Conservation (phyloP, 2,113 vertebrate genomes). For the Sphaerodactylus townsendi region DNA sequence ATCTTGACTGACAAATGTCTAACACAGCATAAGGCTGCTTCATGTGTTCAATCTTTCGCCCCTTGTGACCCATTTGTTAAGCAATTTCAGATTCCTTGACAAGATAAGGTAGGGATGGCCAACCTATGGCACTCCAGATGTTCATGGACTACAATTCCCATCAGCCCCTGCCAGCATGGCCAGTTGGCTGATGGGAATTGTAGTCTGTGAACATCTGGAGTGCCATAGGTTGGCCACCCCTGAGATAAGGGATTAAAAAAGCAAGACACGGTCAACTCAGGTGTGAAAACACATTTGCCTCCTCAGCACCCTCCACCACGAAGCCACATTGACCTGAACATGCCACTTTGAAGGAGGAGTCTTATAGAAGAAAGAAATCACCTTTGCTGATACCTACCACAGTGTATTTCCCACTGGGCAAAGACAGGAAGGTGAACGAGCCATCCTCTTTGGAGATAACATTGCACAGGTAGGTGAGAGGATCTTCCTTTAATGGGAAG, state of each 20-base stretch:
- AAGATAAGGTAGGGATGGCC: too few species aligned
- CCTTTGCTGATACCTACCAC: slow-evolving; percentile 78
- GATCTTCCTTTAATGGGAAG: slow-evolving; percentile 79
- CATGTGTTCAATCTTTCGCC: too few species aligned
- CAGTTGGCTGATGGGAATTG: too few species aligned
- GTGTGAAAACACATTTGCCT: not conserved
- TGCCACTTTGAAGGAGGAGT: not conserved
- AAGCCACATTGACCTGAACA: not conserved
- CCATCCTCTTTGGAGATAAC: slow-evolving; percentile 90
- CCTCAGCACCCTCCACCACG: not conserved
- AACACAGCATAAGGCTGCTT: too few species aligned
- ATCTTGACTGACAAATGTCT: too few species aligned
- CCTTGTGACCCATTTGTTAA: too few species aligned
- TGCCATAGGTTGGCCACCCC: too few species aligned
- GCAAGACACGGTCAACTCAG: not conserved
- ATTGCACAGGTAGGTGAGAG: slow-evolving; percentile 86
- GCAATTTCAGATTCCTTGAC: not conserved
- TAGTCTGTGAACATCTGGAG: too few species aligned
- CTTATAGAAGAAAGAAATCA: not conserved
- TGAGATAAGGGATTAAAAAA: too few species aligned
- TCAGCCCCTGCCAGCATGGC: too few species aligned
- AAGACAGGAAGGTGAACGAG: slow-evolving; percentile 86
- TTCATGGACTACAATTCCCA: too few species aligned
- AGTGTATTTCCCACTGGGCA: slow-evolving; percentile 91
- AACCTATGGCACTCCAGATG: too few species aligned